Base-by-base conservation (phyloP, 2,113 vertebrate genomes). In the Picathartes gymnocephalus region DNA sequence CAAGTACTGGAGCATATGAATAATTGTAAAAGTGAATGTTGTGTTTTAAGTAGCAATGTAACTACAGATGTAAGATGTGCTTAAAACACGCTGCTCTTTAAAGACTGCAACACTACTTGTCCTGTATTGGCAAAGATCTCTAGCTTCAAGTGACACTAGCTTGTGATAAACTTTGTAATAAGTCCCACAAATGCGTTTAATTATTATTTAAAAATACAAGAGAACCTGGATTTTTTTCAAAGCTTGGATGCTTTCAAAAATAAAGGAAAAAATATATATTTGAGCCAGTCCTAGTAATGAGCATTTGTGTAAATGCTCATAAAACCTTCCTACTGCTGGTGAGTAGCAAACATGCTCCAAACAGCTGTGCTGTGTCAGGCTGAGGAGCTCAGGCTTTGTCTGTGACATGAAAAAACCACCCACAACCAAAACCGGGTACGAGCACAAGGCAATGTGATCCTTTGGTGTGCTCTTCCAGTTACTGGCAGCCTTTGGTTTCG, bases 301-400 rank as follows among this genome's bases (percentile, higher is more conserved):
- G 14, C 37, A 11, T 80, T 86, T 90, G 82, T 77, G 54, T 28
- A 72, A 87, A 45, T 69, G 50, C 79, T 83, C 16, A 1, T 81
- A 66, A 90, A 88, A 16, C 33, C 71, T 86, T 81, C 37, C 7
- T 72, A 0, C 8, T 30, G 35, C 79, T 90, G 60, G 37, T 73
- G 90, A 82, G 86, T 1, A 88, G 79, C 58, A 83, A 45, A 54
- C 15, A 3, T 35, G 37, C 65, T 23, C 42, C 21, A 7, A 24
- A 42, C 96, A 96, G 95, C 94, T 96, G 92, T 42, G 47, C 56
- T 86, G 54, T 58, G 60, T 95, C 94, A 93, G 71, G 80, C 68
- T 3, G 10, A 73, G 82, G 72, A 83, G 35, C 47, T 30, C 7
- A 2, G 1, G 4, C 60, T 94, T 80, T 88, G 88, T 66, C 50